These are phyloP conservation scores for Larimichthys polyactis DNA, from an alignment of 2,113 vertebrate species.

Conservation along the genomic window DNA sequence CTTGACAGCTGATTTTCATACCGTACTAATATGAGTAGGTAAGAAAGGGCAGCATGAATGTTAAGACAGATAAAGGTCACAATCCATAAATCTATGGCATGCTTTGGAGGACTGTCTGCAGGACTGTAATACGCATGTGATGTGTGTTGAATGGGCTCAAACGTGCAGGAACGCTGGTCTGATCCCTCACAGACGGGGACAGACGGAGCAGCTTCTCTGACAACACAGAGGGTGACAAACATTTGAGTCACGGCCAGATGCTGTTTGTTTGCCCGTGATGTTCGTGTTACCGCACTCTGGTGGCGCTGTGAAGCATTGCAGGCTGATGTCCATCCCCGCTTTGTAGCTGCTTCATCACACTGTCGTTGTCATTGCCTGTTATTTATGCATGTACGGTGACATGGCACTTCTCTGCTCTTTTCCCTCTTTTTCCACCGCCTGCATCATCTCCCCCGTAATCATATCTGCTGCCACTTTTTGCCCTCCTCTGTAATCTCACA, in stretches of 20 bases:
- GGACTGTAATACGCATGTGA: slow-evolving; percentile 21
- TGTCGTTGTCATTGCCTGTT: slow-evolving; percentile 24
- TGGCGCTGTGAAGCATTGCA: slow-evolving; percentile 59
- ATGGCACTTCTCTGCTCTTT: slow-evolving; percentile 13
- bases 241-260: slow-evolving; percentile 79
- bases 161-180: slow-evolving; percentile 57
- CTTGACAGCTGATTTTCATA: slow-evolving; percentile 11
- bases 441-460: slow-evolving; percentile 27
- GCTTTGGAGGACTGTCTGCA: slow-evolving; percentile 8
- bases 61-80: neutral
- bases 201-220: slow-evolving; percentile 75
- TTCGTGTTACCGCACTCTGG: slow-evolving; percentile 70
- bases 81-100: neutral
- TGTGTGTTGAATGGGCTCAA: slow-evolving; percentile 53
- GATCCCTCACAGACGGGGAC: slow-evolving; percentile 69
- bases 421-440: neutral
- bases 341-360: slow-evolving; percentile 4
- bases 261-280: slow-evolving; percentile 63
- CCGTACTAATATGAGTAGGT: neutral
- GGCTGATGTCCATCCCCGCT: slow-evolving; percentile 17
- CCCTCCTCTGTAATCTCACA: slow-evolving; percentile 13
- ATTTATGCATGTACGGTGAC: slow-evolving; percentile 53
- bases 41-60: neutral
- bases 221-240: slow-evolving; percentile 75
- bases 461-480: slow-evolving; percentile 10